Conservation (phyloP, 2,888 invertebrate genomes). For the Eucera pruinosa region DNA sequence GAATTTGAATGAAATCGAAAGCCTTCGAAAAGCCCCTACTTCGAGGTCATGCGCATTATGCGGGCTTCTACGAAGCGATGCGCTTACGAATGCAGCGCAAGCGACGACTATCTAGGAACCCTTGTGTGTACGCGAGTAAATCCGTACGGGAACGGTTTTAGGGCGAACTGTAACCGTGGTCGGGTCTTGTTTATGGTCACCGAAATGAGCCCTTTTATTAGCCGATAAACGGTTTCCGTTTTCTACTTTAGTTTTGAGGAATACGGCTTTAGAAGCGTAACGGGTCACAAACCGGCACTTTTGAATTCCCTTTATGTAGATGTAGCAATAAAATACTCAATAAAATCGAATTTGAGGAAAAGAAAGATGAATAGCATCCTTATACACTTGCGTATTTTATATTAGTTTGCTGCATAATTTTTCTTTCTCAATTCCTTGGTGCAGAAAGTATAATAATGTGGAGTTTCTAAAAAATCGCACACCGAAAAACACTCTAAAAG, state of each 20-base stretch:
- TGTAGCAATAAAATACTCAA: no score
- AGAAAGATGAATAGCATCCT: no score
- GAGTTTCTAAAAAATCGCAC: no score
- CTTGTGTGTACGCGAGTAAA: slow-evolving; percentile 7
- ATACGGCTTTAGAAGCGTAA: not conserved
- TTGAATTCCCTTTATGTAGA: not conserved
- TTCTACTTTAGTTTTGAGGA: not conserved
- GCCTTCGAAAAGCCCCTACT: slow-evolving; percentile 56
- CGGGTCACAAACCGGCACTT: not conserved
- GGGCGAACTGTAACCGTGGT: slow-evolving; percentile 1
- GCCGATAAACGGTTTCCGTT: slow-evolving; percentile 18
- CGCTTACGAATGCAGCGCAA: slow-evolving; percentile 17
- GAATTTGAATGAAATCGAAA: slow-evolving; percentile 70
- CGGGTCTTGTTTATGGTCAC: slow-evolving; percentile 27
- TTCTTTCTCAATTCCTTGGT: no score
- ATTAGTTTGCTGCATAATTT: no score
- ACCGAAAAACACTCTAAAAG: no score
- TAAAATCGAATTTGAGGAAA: no score
- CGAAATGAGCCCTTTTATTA: slow-evolving; percentile 34
- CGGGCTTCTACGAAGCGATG: slow-evolving; percentile 3
- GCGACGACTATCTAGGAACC: slow-evolving; percentile 24
- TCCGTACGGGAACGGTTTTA: slow-evolving; percentile 26
- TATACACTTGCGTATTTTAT: no score
- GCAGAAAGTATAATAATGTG: no score
- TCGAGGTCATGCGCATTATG: not conserved